These are phyloP conservation scores for Pogonomyrmex californicus DNA, from an alignment of 1,140 invertebrate genomes.

Conservation along the genomic window DNA sequence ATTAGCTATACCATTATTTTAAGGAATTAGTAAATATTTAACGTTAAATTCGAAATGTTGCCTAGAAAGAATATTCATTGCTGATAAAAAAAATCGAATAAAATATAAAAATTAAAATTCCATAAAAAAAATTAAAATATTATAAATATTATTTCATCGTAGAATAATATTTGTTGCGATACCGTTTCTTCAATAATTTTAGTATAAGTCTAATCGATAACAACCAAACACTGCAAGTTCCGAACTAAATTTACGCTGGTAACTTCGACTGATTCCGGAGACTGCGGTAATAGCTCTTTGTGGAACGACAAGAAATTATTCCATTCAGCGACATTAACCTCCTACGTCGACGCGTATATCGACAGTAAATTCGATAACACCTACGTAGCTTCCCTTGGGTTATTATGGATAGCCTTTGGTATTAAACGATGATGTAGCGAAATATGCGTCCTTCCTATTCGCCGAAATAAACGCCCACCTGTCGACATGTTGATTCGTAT, in stretches of 20 bases:
- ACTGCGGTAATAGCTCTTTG: slow-evolving; percentile 28
- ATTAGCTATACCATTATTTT: background rate
- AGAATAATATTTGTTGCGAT: background rate
- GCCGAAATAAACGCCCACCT: background rate
- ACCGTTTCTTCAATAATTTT: slow-evolving; percentile 5
- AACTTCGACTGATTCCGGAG: slow-evolving; percentile 27
- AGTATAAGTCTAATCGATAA: slow-evolving; percentile 9
- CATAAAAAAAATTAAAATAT: slow-evolving; percentile 4
- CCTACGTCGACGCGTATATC: slow-evolving; percentile 22
- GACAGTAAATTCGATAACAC: slow-evolving; percentile 47
- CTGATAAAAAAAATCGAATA: background rate
- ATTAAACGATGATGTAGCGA: background rate
- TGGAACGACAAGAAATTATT: slow-evolving; percentile 55
- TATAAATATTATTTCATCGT: background rate
- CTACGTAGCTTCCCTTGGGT: slow-evolving; percentile 19
- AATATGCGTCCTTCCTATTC: background rate
- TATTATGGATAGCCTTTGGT: slow-evolving; percentile 6
- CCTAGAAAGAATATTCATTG: background rate
- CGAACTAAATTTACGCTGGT: slow-evolving; percentile 37
- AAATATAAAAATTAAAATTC: background rate
- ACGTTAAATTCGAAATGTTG: background rate
- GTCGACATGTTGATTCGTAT: background rate
- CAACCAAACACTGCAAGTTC: slow-evolving; percentile 33
- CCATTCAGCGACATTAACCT: slow-evolving; percentile 34
- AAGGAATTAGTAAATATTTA: slow-evolving; percentile 5